Evolutionary conservation across 2,888 invertebrate genomes (phyloP).

Genomic region (Nymphalis polychloros): DNA sequence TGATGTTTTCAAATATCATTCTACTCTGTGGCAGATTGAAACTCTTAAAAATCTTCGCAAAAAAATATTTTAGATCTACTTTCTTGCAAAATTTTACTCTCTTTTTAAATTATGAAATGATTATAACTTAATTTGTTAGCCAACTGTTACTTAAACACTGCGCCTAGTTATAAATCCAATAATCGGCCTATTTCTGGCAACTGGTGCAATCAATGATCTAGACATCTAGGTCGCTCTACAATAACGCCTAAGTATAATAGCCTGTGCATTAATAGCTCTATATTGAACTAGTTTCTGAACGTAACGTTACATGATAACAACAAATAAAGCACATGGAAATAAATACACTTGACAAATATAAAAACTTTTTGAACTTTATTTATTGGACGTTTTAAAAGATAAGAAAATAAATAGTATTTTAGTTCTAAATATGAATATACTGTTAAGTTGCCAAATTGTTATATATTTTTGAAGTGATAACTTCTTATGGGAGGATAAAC

Average conservation of each 20-base stretch:
- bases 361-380: too few relatives aligned
- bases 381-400: too few relatives aligned
- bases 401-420: too few relatives aligned
- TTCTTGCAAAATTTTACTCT: not conserved
- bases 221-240: conserved; percentile 11
- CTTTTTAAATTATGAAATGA: not conserved
- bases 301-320: not conserved
- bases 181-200: conserved; percentile 9
- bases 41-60: too few relatives aligned
- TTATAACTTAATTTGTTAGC: not conserved
- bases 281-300: not conserved
- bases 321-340: not conserved
- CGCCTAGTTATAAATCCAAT: not conserved
- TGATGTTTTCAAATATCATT: too few relatives aligned
- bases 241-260: conserved; percentile 6
- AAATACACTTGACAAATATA: too few relatives aligned
- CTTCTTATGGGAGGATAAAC: too few relatives aligned
- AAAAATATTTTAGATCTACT: not conserved
- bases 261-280: conserved; percentile 1
- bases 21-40: too few relatives aligned
- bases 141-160: conserved; percentile 1
- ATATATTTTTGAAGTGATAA: too few relatives aligned
- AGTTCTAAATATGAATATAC: too few relatives aligned
- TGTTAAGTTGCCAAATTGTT: too few relatives aligned
- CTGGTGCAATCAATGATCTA: conserved; percentile 10